These are phyloP conservation scores for Copidosoma aretas DNA, from an alignment of 2,888 invertebrate genomes.

Conservation along the genomic window DNA sequence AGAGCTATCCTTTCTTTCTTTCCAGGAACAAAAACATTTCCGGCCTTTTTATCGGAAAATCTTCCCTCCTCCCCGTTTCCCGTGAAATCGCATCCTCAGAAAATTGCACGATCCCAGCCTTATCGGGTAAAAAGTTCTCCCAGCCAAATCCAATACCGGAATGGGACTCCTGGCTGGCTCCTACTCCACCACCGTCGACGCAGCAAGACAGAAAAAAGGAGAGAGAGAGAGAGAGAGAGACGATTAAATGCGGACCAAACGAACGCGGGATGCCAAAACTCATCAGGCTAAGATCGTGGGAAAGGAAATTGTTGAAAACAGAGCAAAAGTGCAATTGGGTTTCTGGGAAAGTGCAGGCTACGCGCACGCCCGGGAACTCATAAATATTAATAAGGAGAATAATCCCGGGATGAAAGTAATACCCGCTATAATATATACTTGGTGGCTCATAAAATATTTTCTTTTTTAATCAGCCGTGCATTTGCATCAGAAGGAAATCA, in stretches of 20 bases:
- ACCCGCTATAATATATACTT: no score
- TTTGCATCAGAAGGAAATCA: no score
- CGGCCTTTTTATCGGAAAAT: neutral
- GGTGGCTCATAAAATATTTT: no score
- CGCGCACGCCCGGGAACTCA: neutral
- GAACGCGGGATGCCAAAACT: conserved; percentile 14
- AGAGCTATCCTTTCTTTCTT: no score
- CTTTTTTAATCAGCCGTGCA: no score
- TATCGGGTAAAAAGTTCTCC: conserved; percentile 48
- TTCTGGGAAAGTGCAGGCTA: no score
- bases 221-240: conserved; percentile 6
- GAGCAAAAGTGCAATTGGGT: neutral
- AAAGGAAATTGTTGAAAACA: neutral
- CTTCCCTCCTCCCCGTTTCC: conserved; percentile 9
- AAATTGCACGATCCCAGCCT: conserved; percentile 41
- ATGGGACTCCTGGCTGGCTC: neutral
- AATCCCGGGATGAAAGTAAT: no score
- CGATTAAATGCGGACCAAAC: conserved; percentile 31
- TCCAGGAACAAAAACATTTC: no score
- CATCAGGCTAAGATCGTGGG: conserved; percentile 1
- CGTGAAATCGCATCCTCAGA: conserved; percentile 9
- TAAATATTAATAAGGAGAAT: no score
- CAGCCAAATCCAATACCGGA: conserved; percentile 43
- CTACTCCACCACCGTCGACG: no score
- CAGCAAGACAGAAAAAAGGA: neutral